These are phyloP conservation scores for Phainopepla nitens DNA, from an alignment of 2,113 vertebrate species.

Conservation along the genomic window DNA sequence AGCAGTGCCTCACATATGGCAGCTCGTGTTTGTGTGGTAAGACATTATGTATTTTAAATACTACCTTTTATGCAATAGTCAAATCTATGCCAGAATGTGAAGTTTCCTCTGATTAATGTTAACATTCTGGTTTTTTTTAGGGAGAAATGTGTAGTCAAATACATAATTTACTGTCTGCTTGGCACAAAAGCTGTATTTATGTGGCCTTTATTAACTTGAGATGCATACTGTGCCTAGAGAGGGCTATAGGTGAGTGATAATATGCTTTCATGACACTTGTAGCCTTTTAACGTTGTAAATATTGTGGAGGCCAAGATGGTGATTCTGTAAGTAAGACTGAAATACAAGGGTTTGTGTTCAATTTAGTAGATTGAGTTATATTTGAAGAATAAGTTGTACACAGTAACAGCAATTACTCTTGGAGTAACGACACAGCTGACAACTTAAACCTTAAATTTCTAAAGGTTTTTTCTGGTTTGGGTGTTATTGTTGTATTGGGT, in stretches of 20 bases:
- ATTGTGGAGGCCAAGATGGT: neutral
- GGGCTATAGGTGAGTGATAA: constrained; percentile 29
- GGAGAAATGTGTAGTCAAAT: constrained; percentile 23
- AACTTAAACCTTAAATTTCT: neutral
- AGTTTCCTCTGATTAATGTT: constrained; percentile 57
- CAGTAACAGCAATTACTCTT: neutral
- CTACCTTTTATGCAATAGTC: constrained; percentile 30
- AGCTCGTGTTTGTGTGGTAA: constrained; percentile 24
- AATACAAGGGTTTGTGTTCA: neutral
- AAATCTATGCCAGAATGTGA: constrained; percentile 54
- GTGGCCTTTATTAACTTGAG: neutral
- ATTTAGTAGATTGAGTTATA: neutral
- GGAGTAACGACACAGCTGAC: neutral
- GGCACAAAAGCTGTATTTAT: neutral
- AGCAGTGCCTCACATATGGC: constrained; percentile 32
- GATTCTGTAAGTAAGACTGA: neutral
- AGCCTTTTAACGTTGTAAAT: constrained; percentile 12
- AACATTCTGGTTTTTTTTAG: constrained; percentile 3
- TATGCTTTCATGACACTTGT: neutral
- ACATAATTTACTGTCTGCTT: constrained; percentile 43
- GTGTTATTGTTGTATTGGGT: neutral
- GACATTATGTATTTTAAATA: constrained; percentile 44
- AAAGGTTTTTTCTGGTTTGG: neutral
- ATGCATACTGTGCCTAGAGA: neutral
- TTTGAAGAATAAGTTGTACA: neutral